Evolutionary conservation across 2,113 vertebrate species (phyloP), one percentile per base, ranked within the genome.

Genomic region (Charina bottae): DNA sequence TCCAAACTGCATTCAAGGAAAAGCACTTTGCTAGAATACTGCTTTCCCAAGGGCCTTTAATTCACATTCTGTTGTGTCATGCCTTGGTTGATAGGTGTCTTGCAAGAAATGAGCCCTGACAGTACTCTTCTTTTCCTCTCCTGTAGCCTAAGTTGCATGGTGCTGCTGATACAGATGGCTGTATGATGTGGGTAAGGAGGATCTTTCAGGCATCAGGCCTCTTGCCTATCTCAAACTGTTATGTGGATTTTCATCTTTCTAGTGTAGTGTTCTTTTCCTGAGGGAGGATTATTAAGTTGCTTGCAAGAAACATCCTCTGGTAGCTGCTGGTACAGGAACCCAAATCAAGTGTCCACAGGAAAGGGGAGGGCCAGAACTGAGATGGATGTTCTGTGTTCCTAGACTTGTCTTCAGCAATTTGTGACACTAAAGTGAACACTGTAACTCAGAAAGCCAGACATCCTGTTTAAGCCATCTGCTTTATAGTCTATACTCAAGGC

Each of bases 111-210:
- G 85, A 88, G 89, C 89, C 78, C 89, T 90, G 92, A 83, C 93
- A 93, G 89, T 90, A 90, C 4, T 92, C 85, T 58, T 1, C 89
- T 93, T 89, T 89, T 95, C 64, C 94, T 91, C 86, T 93, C 87
- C 93, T 92, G 91, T 92, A 96, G 90, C 8, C 53, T 85, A 83
- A 83, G 54, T 85, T 94, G 85, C 56, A 94, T 94, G 85, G 89
- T 92, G 84, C n/a, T 93, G 87, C 93, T 92, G 93, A 85, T 91
- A 85, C 0, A 0, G 26, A 92, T 93, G 85, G 91, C 68, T 93
- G 55, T 88, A 24, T 92, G 87, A 92, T 89, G 91, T 89, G 78
- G 87, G 91, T 85, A 92, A 89, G 87, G 78, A 89, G 91, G 87
- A 62, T 92, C 72, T 89, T 85, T 89, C 56, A 84, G 87, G 91